Conservation (phyloP, 2,888 invertebrate species). For the Tipula unca region DNA sequence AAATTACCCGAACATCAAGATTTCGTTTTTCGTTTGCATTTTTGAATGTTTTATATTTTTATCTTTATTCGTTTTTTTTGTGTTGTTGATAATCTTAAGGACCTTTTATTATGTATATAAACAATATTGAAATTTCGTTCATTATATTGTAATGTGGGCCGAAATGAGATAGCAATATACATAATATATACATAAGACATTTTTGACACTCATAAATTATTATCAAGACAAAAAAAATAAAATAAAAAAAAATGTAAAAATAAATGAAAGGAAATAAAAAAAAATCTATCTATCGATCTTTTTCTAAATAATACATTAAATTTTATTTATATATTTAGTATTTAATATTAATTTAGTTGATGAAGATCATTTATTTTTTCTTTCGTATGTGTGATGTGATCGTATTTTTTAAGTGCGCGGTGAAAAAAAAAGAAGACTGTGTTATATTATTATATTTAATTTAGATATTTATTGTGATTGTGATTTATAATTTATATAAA, state of each 20-base stretch:
- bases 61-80: background rate
- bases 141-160: background rate
- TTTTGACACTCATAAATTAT: conserved; percentile 14
- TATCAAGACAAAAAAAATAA: background rate
- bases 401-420: background rate
- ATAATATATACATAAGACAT: background rate
- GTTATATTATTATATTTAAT: background rate
- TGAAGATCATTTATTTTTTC: background rate
- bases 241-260: background rate
- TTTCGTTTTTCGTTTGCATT: background rate
- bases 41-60: background rate
- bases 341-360: conserved; percentile 14
- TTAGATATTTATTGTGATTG: background rate
- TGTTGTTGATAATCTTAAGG: background rate
- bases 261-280: background rate
- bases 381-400: background rate
- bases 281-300: conserved; percentile 8
- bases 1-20: background rate
- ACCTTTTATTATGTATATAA: background rate
- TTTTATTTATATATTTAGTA: conserved; percentile 14
- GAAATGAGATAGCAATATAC: background rate
- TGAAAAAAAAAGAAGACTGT: background rate
- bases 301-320: conserved; percentile 14
- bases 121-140: background rate
- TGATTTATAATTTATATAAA: background rate